Percentiles rank a stretch among this genome's conserved stretches.
phyloP scores from a whole-genome alignment of 2,113 vertebrate species.

The Epinephelus fuscoguttatus region DNA sequence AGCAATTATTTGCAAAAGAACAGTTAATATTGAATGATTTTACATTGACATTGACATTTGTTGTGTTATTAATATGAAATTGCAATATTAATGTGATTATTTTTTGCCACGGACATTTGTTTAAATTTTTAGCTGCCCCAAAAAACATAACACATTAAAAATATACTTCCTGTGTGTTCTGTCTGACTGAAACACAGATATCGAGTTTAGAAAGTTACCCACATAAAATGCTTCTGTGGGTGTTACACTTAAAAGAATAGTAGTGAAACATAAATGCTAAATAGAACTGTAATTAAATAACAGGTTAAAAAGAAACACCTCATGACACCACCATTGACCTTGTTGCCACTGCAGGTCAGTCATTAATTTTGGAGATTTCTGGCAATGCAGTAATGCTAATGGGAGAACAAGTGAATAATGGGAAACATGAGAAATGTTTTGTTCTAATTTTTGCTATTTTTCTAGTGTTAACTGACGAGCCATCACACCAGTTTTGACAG shows the following conservation, averaged over 20 bases:
- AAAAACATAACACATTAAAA: background rate
- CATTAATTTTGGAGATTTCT: background rate
- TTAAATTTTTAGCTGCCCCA: too few species aligned
- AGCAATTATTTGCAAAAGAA: background rate
- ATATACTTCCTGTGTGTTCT: background rate
- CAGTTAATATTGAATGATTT: background rate
- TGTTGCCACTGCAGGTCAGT: background rate
- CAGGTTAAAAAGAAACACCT: background rate
- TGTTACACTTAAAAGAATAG: background rate
- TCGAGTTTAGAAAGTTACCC: background rate
- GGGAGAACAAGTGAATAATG: background rate
- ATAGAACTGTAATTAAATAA: background rate
- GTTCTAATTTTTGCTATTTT: background rate
- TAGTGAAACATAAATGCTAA: constrained; percentile 1
- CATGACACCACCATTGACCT: background rate
- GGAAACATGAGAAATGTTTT: background rate
- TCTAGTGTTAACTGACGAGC: background rate
- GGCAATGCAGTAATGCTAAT: background rate
- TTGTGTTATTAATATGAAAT: background rate
- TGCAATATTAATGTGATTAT: background rate
- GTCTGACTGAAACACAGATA: background rate
- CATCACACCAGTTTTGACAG: background rate
- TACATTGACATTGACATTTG: background rate
- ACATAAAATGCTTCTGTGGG: background rate
- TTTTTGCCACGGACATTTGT: too few species aligned